Evolutionary conservation across 2,797 vertebrate genomes (phyloP).

Genomic region (Lindbergichthys nudifrons): DNA sequence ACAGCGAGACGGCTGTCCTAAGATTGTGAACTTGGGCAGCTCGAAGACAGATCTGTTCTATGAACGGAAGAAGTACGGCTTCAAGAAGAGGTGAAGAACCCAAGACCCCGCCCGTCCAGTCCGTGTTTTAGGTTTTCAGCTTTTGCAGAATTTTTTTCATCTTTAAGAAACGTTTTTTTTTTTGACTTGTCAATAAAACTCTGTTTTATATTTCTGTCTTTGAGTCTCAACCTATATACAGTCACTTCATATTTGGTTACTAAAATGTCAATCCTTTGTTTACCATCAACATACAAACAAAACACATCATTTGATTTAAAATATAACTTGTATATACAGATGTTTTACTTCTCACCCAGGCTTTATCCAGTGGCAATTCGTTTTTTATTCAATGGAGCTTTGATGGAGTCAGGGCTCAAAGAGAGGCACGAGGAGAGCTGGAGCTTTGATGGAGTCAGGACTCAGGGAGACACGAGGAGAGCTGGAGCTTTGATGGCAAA

Average conservation of each 20-base stretch:
- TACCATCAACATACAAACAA: background rate
- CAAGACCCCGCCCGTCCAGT: background rate
- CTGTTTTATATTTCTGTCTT: constrained; percentile 65
- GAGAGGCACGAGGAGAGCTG: too few species aligned
- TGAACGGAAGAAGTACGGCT: constrained; percentile 98
- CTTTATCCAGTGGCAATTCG: background rate
- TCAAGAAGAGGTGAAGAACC: constrained; percentile 97
- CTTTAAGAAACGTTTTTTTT: constrained; percentile 46
- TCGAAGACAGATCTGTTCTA: constrained; percentile 99
- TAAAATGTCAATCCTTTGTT: too few species aligned
- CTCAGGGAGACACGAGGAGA: too few species aligned
- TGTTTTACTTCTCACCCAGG: background rate
- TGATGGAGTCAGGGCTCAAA: too few species aligned
- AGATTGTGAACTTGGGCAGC: constrained; percentile 98
- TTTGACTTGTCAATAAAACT: constrained; percentile 72
- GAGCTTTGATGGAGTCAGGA: too few species aligned
- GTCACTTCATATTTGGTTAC: too few species aligned
- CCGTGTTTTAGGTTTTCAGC: constrained; percentile 45
- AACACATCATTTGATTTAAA: background rate
- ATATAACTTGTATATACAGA: background rate
- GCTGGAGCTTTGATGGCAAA: too few species aligned
- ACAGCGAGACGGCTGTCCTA: constrained; percentile 97
- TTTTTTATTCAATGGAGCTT: too few species aligned
- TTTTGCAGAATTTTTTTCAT: constrained; percentile 50
- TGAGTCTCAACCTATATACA: background rate